Base-by-base conservation (phyloP, 2,888 invertebrate species). In the Smittia aterrima region DNA sequence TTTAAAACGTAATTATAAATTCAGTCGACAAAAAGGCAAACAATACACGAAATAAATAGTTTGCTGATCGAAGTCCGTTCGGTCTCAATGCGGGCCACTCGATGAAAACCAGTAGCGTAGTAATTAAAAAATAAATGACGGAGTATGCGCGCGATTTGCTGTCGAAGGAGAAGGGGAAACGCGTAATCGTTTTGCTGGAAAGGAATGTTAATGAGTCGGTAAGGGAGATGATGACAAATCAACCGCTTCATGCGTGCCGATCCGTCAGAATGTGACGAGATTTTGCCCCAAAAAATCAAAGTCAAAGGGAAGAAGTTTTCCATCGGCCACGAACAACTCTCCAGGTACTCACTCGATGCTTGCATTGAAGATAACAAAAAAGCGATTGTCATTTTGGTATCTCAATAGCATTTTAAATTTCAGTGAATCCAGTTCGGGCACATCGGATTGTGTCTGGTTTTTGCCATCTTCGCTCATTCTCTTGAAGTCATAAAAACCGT, bases 181-280 rank as follows among this genome's bases (percentile, higher is more conserved):
- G 18, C n/a, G 24, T 68, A 68, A 68, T 68, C 47, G 47, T 68
- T 66, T 66, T 66, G 18, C 38, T 47, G 68, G 68, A 68, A 68
- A 68, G 47, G 68, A 68, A 68, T 68, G 38, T 47, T 68, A 68
- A 68, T 68, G 68, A 47, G 68, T 47, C 68, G 47, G 66, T 20
- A 13, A 47, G n/a, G n/a, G n/a, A 16, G n/a, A 47, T 16, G 11
- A n/a, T 41, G 68, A 68, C 25, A 47, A 68, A 47, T 68, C 38
- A 41, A 68, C n/a, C 68, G 25, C 68, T 22, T 68, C n/a, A 47
- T n/a, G n/a, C 4, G 47, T 47, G 7, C 47, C 47, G 13, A 47
- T 38, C 38, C 38, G 38, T 38, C 38, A n/a, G n/a, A n/a, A n/a
- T n/a, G n/a, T n/a, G n/a, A n/a, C n/a, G n/a, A n/a, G n/a, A n/a